phyloP scores from a whole-genome alignment of 2,113 vertebrate species.

The Lophura nycthemera region DNA sequence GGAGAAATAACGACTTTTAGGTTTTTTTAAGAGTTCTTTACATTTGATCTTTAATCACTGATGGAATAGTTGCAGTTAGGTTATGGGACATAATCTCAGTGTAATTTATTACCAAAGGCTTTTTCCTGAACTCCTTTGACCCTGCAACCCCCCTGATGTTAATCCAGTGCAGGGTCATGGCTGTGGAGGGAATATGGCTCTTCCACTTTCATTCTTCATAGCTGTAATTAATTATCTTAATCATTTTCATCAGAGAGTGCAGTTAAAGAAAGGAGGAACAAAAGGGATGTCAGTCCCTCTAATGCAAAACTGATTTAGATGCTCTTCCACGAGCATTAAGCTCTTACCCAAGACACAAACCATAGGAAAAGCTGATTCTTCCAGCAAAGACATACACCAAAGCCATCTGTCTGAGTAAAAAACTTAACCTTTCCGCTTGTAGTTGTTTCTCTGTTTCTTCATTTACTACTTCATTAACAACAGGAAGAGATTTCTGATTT shows the following conservation, averaged over 20 bases:
- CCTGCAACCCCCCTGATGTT: not conserved
- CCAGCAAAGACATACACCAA: not conserved
- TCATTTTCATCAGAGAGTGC: constrained; percentile 15
- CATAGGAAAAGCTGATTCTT: not conserved
- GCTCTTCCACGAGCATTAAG: not conserved
- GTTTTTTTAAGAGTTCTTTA: constrained; percentile 14
- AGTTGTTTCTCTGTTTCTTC: not conserved
- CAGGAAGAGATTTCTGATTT: not conserved
- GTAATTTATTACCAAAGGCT: constrained; percentile 48
- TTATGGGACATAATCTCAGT: not conserved
- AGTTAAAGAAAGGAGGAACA: not conserved
- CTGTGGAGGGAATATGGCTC: not conserved
- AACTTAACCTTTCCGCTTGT: not conserved
- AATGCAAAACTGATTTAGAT: constrained; percentile 23
- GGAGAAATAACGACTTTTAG: not conserved
- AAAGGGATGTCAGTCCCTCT: constrained; percentile 25
- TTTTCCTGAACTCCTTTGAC: constrained; percentile 33
- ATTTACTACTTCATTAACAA: not conserved
- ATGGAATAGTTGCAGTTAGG: not conserved
- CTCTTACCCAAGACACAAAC: not conserved
- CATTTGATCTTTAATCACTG: not conserved
- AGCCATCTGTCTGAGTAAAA: not conserved
- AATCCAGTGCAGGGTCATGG: not conserved
- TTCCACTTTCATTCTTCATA: constrained; percentile 41
- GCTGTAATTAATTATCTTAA: constrained; percentile 46